Evolutionary conservation across 2,888 invertebrate species (phyloP).

Genomic region (Dolomedes plantarius): DNA sequence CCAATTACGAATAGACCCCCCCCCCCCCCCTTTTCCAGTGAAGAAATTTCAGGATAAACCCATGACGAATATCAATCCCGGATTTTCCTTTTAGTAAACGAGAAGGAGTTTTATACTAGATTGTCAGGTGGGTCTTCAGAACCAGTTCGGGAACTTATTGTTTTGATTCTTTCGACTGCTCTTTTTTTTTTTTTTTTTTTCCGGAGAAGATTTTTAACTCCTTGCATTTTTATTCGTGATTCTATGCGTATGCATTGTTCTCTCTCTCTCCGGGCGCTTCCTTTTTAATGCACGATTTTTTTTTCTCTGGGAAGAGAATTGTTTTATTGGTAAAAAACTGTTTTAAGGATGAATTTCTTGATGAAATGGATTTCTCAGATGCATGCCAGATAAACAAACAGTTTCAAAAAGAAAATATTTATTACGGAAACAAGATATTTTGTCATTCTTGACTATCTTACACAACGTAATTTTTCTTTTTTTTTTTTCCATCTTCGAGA

Average conservation of each 20-base stretch:
- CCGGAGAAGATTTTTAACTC: not conserved
- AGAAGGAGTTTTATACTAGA: not conserved
- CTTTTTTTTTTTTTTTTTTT: not conserved
- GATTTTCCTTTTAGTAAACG: not conserved
- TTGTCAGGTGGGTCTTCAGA: slow-evolving; percentile 6
- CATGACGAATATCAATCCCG: slow-evolving; percentile 18
- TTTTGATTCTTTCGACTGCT: not conserved
- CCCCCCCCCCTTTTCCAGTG: not conserved
- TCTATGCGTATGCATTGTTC: not conserved
- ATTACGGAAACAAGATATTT: not conserved
- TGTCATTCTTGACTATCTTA: not conserved
- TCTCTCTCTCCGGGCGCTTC: not conserved
- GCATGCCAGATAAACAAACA: not conserved
- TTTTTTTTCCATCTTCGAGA: not conserved
- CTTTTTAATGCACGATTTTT: not conserved
- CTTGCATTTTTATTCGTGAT: not conserved
- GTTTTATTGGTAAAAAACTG: not conserved
- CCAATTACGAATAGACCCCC: not conserved
- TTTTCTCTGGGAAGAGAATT: not conserved
- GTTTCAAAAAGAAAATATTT: not conserved
- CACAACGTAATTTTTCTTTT: no score
- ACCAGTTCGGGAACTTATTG: not conserved
- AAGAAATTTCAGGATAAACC: slow-evolving; percentile 12
- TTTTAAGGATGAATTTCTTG: not conserved
- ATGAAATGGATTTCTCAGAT: slow-evolving; percentile 8